Conservation (phyloP, 2,888 invertebrate genomes). For the Phrixothrix hirtus region DNA sequence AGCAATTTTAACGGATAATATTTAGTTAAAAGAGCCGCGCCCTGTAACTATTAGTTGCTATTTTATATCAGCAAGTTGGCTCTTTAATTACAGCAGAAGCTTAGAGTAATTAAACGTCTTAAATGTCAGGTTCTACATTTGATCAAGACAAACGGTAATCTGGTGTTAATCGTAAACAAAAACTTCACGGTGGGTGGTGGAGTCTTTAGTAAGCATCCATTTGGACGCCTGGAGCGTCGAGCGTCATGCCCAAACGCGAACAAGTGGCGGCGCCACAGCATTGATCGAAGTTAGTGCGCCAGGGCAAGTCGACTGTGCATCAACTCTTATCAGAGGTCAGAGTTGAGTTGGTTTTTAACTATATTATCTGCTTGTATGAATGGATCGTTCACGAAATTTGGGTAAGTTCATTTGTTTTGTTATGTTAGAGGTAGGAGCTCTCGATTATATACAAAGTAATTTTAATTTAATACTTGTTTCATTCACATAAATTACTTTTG, state of each 20-base stretch:
- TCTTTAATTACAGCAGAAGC: background rate
- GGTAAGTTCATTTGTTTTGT: conserved; percentile 11
- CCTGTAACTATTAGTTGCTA: conserved; percentile 2
- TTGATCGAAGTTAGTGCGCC: conserved; percentile 40
- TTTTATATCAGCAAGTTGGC: background rate
- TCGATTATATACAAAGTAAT: too few relatives aligned
- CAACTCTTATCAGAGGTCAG: conserved; percentile 34
- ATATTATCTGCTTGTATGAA: conserved; percentile 22
- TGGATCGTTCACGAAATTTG: conserved; percentile 11
- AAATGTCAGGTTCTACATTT: background rate
- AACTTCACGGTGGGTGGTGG: conserved; percentile 27
- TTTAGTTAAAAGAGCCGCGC: too few relatives aligned
- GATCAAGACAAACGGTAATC: background rate
- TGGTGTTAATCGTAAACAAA: background rate
- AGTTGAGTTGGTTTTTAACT: conserved; percentile 24
- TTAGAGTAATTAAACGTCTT: background rate
- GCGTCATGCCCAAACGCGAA: conserved; percentile 27
- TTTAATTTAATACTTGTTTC: too few relatives aligned
- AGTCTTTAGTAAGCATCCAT: conserved; percentile 29
- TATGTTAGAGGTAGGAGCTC: too few relatives aligned
- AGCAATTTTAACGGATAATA: too few relatives aligned
- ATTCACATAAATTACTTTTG: too few relatives aligned
- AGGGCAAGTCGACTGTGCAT: conserved; percentile 34
- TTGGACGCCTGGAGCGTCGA: conserved; percentile 32
- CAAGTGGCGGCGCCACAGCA: conserved; percentile 35